Base-by-base conservation (phyloP, 2,888 invertebrate species). In the Heterodera filipjevi region DNA sequence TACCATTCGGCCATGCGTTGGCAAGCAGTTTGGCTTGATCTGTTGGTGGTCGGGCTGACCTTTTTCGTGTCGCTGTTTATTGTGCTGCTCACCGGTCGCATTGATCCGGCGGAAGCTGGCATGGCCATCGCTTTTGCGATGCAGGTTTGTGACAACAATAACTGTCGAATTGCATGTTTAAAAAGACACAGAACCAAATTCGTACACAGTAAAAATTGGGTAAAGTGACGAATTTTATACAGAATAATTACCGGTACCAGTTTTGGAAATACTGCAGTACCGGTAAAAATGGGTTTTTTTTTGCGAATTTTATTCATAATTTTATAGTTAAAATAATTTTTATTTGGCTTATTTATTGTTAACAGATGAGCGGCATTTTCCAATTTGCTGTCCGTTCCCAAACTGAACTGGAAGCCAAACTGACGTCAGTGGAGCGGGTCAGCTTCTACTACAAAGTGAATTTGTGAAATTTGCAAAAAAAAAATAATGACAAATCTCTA, bases 391-490 rank as follows among this genome's bases (percentile, higher is more conserved):
- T 99, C 0, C 94, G 94, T 89, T 93, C 94, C 0, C 94, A 96
- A 89, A 95, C 96, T 0, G 96, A 97, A 90, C 95, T 96, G 0
- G 97, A 98, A 90, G 93, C 95, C 19, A 75, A 75, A 32, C 30
- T 75, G 68, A 64, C 76, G 32, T 44, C 68, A 12, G 68, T 68
- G 68, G 46, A 68, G 33, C 68, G 64, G n/a, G 32, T 46, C 39
- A 64, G 76, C 27, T 32, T n/a, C 49, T 66, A 68, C 44, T 46
- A 66, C 68, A 68, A 68, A 35, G 68, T 68, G 30, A 3, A n/a
- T 39, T 39, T 39, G 39, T 10, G 10, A 39, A 39, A 39, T 39
- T 39, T 39, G 39, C 39, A 39, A 39, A 39, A 39, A 39, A 39
- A 39, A 39, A 39, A 39, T 39, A 10, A 39, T n/a, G n/a, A n/a